Evolutionary conservation across 1,140 invertebrate genomes (phyloP).

Genomic region (Diachasmimorpha longicaudata): DNA sequence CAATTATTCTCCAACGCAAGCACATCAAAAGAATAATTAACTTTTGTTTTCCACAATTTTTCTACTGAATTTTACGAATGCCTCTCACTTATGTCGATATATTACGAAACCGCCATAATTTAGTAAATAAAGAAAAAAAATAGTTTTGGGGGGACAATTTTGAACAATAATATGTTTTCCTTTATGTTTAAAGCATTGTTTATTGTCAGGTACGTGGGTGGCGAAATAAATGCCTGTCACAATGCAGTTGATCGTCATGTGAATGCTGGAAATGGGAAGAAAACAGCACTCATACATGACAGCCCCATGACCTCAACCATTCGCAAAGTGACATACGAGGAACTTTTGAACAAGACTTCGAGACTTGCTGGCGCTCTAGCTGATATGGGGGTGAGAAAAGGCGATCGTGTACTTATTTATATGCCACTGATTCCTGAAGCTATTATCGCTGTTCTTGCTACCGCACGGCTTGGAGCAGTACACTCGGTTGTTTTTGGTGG

Average conservation of each 20-base stretch:
- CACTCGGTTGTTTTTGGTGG: conserved; percentile 91
- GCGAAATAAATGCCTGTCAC: conserved; percentile 90
- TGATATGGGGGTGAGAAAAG: conserved; percentile 75
- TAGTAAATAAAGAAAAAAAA: no score
- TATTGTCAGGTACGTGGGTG: conserved; percentile 78
- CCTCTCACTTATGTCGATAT: no score
- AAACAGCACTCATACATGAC: conserved; percentile 87
- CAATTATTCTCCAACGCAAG: neutral
- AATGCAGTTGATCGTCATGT: conserved; percentile 93
- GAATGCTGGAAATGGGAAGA: conserved; percentile 75
- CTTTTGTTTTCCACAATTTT: neutral
- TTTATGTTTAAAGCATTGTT: neutral
- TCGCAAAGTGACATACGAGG: conserved; percentile 78
- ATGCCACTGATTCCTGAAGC: conserved; percentile 92
- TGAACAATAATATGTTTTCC: no score
- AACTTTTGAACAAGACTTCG: conserved; percentile 80
- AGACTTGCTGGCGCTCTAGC: conserved; percentile 78
- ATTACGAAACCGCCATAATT: no score
- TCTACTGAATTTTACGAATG: no score
- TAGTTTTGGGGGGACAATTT: no score
- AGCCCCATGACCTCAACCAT: conserved; percentile 82
- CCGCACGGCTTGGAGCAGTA: conserved; percentile 80
- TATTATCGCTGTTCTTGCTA: conserved; percentile 84
- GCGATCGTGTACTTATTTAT: conserved; percentile 85
- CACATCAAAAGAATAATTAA: neutral